Conservation (phyloP, 1,140 invertebrate species). For the Pseudomyrmex pallidus region DNA sequence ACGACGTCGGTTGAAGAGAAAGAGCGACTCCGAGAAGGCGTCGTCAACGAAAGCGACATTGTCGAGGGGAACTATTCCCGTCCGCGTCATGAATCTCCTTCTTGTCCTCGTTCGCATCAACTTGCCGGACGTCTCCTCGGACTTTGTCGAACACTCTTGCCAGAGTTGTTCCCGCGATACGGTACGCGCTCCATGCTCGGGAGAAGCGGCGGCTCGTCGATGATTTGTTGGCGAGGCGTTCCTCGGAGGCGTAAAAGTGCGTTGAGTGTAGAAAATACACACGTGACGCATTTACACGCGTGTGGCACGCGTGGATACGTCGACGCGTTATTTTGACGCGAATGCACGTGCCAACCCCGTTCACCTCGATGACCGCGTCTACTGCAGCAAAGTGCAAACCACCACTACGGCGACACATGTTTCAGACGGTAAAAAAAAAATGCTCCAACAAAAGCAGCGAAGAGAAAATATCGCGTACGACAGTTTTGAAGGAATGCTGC, state of each 20-base stretch:
- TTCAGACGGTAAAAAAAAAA: neutral
- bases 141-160: constrained; percentile 35
- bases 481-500: constrained; percentile 24
- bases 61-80: constrained; percentile 79
- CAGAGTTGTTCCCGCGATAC: constrained; percentile 8
- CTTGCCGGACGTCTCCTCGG: constrained; percentile 1
- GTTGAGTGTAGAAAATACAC: constrained; percentile 9
- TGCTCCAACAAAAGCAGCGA: neutral
- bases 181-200: neutral
- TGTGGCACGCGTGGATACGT: neutral
- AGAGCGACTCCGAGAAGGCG: constrained; percentile 59
- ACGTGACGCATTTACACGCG: neutral
- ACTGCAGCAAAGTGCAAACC: constrained; percentile 17
- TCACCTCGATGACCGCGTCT: neutral
- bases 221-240: constrained; percentile 83
- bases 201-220: constrained; percentile 72
- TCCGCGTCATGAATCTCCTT: constrained; percentile 73
- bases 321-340: constrained; percentile 38
- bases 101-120: constrained; percentile 28
- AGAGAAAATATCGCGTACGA: neutral
- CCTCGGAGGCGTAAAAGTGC: constrained; percentile 72
- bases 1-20: constrained; percentile 48
- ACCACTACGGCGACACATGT: constrained; percentile 61
- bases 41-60: constrained; percentile 65
- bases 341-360: too few relatives aligned